Conservation (phyloP, 2,113 vertebrate genomes). For the Mastomys coucha region DNA sequence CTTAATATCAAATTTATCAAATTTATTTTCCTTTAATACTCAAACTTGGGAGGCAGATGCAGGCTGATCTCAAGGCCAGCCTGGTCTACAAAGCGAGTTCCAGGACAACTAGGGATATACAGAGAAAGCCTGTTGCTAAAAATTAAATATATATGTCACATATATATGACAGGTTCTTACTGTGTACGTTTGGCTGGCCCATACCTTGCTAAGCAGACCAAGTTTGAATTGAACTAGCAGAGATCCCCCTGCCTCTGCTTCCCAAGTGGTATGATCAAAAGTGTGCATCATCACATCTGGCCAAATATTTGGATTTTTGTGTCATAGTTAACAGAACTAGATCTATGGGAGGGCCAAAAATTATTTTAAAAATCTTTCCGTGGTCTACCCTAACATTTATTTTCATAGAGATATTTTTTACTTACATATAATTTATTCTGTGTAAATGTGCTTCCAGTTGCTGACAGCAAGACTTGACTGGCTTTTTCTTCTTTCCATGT, state of each 20-base stretch:
- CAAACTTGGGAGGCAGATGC: background rate
- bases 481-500: background rate
- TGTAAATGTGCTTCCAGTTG: conserved; percentile 11
- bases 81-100: background rate
- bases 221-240: background rate
- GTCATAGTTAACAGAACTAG: background rate
- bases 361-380: background rate
- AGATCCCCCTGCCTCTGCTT: background rate
- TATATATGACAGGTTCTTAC: background rate
- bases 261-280: background rate
- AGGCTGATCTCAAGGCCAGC: background rate
- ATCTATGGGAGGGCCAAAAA: background rate
- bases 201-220: background rate
- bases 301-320: conserved; percentile 1
- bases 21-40: background rate
- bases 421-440: background rate
- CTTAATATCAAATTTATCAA: background rate
- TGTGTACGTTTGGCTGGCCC: background rate
- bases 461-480: background rate
- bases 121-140: background rate
- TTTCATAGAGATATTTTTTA: background rate
- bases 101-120: background rate
- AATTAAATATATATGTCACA: background rate
- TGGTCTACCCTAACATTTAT: background rate
- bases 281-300: background rate